Evolutionary conservation across 2,113 vertebrate species (phyloP), one percentile per base, ranked within the genome.

Genomic region (Ariopsis seemanni): DNA sequence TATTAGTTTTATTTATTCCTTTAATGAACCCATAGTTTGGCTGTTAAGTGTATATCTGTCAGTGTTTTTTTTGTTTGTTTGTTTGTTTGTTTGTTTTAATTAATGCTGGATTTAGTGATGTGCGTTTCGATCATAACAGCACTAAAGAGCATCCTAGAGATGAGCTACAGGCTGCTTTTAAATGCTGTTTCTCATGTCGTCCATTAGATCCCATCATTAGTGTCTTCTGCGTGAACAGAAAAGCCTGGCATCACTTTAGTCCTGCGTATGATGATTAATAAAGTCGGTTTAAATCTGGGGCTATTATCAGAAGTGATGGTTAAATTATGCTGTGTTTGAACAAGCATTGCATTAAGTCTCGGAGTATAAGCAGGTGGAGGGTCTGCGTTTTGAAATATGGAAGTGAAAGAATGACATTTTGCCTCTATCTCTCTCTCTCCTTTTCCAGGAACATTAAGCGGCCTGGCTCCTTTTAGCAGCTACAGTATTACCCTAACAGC

Each of bases 401-500:
- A 87, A 88, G 83, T 67, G 60, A 87, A 86, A 87, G 85, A 88
- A 87, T 92, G 89, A 88, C 88, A 86, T 88, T 90, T 89, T 81
- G 75, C 53, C 42, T 48, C 22, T 17, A 58, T 57, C 88, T 52
- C 58, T 83, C 84, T 42, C 83, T 53, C 83, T 83, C 67, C 77
- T 83, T 67, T 93, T 94, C 65, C 90, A 99, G 98, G 97, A 72
- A 22, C 94, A 86, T 90, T 98, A 95, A 95, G 92, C n/a, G 97
- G 97, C 90, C 95, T 98, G 93, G 95, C 91, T 87, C 97, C 97
- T 86, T 96, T 96, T 92, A 97, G 94, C 91, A 94, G 92, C 91
- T 98, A 98, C 89, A 75, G 93, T 67, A 92, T 98, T 93, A 97
- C 97, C 91, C 94, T 98, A 83, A 96, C 95, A 87, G 96, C 95